Percentiles rank a stretch among this genome's conserved stretches.
These are phyloP conservation scores for Sciaenops ocellatus DNA, from an alignment of 2,797 vertebrate genomes.

Conservation along the genomic window DNA sequence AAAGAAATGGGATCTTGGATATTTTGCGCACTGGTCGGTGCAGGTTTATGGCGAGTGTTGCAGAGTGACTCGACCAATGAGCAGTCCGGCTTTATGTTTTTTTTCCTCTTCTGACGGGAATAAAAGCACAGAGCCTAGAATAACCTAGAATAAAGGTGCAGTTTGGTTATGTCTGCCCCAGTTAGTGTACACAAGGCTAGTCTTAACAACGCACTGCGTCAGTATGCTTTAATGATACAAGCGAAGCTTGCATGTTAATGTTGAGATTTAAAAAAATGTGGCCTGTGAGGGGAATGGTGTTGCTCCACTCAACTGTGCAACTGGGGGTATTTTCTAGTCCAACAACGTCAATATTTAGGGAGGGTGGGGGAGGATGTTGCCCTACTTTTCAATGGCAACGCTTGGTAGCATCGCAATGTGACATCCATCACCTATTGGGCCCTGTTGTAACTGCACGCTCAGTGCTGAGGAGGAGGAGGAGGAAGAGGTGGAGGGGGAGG, in stretches of 20 bases:
- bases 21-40: conserved; percentile 46
- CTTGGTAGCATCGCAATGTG: conserved; percentile 82
- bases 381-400: conserved; percentile 80
- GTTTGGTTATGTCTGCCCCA: conserved; percentile 41
- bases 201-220: conserved; percentile 79
- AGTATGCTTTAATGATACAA: conserved; percentile 49
- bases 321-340: conserved; percentile 63
- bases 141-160: conserved; percentile 52
- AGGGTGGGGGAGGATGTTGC: conserved; percentile 73
- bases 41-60: conserved; percentile 62
- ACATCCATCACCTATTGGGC: conserved; percentile 81
- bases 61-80: conserved; percentile 65
- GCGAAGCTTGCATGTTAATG: conserved; percentile 30
- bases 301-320: conserved; percentile 31
- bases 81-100: conserved; percentile 9
- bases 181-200: conserved; percentile 39
- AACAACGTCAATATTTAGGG: conserved; percentile 69
- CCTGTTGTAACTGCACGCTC: conserved; percentile 65
- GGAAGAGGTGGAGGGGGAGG: not conserved
- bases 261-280: conserved; percentile 30
- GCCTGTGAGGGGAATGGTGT: conserved; percentile 31
- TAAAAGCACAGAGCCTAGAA: conserved; percentile 41
- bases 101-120: conserved; percentile 25
- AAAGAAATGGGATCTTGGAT: conserved; percentile 7
- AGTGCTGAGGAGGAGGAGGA: conserved; percentile 41